phyloP scores from a whole-genome alignment of 2,888 invertebrate species.

The Acanthosepion pharaonis region DNA sequence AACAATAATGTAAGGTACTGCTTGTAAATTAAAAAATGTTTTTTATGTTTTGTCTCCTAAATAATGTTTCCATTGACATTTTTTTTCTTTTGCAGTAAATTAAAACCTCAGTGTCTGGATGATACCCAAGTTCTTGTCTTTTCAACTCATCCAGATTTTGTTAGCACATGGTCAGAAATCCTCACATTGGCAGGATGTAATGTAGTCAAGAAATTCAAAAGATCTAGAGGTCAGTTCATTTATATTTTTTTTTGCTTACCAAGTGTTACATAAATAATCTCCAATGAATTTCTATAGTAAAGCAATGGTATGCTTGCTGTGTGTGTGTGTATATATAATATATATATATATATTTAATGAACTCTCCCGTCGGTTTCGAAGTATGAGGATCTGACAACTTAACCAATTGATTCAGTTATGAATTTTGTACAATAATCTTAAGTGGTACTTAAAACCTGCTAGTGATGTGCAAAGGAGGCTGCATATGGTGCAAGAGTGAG shows the following conservation, averaged over 20 bases:
- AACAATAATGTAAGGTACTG: neutral
- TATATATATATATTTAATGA: too few relatives aligned
- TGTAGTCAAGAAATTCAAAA: constrained; percentile 51
- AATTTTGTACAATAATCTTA: too few relatives aligned
- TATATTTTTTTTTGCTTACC: neutral
- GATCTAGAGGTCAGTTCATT: constrained; percentile 16
- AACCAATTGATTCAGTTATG: too few relatives aligned
- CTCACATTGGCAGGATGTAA: constrained; percentile 63
- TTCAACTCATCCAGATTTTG: constrained; percentile 61
- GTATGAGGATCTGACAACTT: too few relatives aligned
- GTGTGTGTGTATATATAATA: too few relatives aligned
- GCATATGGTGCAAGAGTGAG: too few relatives aligned
- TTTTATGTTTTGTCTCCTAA: neutral
- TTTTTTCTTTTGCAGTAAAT: constrained; percentile 54
- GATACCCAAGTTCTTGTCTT: constrained; percentile 59
- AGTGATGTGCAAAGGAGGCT: too few relatives aligned
- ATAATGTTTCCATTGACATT: neutral
- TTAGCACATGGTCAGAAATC: constrained; percentile 65
- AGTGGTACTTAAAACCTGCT: too few relatives aligned
- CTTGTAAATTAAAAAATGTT: neutral
- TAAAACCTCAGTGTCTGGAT: constrained; percentile 53
- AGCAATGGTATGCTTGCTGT: too few relatives aligned
- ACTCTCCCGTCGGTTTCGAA: too few relatives aligned
- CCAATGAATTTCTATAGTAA: too few relatives aligned
- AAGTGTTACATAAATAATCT: too few relatives aligned